Conservation (phyloP, 37 sponge, comb jelly and placozoan species). For the Aplysina aerophoba region DNA sequence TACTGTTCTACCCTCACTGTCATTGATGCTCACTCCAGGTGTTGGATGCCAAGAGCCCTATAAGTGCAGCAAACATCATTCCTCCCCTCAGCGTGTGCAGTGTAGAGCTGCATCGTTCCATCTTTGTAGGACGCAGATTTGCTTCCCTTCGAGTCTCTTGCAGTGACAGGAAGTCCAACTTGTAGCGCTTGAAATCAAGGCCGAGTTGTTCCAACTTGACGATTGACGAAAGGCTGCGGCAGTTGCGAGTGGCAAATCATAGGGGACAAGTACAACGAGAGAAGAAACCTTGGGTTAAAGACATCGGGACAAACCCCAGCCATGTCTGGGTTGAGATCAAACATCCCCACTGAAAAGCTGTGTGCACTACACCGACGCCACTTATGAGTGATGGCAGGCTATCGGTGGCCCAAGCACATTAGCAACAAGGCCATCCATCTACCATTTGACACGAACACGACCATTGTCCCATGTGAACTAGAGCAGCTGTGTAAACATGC, state of each 20-base stretch:
- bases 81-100: slow-evolving; percentile 12
- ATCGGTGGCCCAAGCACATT: too few species aligned
- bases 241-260: neutral
- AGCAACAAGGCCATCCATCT: too few species aligned
- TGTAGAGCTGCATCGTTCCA: neutral
- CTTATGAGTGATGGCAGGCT: too few species aligned
- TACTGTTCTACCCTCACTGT: neutral
- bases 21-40: neutral
- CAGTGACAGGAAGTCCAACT: neutral
- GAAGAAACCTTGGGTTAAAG: neutral
- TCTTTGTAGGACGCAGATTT: neutral
- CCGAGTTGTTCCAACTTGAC: neutral
- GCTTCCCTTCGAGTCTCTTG: slow-evolving; percentile 3
- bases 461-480: too few species aligned
- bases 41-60: slow-evolving; percentile 12
- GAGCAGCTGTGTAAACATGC: too few species aligned
- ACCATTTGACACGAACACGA: too few species aligned
- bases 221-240: neutral
- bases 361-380: too few species aligned
- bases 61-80: neutral
- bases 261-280: neutral
- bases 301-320: neutral
- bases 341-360: too few species aligned
- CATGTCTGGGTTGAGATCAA: too few species aligned
- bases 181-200: neutral